These are phyloP conservation scores for Otus sunia DNA, from an alignment of 2,113 vertebrate genomes.

Conservation along the genomic window DNA sequence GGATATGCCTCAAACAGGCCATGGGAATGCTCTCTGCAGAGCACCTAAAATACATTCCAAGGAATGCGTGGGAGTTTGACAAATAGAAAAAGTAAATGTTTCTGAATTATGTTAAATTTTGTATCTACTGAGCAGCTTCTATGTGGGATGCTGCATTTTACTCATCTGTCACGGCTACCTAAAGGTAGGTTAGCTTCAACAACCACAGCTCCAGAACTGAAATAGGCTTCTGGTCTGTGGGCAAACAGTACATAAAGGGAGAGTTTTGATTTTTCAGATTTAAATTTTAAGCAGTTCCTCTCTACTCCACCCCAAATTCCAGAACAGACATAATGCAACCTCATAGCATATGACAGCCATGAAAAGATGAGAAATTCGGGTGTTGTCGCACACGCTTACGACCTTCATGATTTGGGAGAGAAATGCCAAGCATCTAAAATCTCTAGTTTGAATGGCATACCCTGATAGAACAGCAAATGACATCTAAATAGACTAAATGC, in stretches of 20 bases:
- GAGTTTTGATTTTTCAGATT: background rate
- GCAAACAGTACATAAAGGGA: accelerated
- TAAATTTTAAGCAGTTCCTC: background rate
- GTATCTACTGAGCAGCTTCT: background rate
- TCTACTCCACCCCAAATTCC: background rate
- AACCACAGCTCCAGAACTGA: background rate
- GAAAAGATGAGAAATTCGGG: background rate
- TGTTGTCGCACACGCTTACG: background rate
- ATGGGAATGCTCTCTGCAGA: constrained; percentile 45
- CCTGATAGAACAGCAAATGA: background rate
- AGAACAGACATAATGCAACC: background rate
- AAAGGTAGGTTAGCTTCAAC: background rate
- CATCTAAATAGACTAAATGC: background rate
- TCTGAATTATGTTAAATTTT: background rate
- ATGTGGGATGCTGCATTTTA: background rate
- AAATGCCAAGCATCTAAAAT: background rate
- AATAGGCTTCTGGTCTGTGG: background rate
- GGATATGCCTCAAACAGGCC: constrained; percentile 24
- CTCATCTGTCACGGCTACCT: background rate
- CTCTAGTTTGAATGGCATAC: background rate
- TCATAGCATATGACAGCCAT: background rate
- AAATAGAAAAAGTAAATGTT: background rate
- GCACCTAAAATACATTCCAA: constrained; percentile 58
- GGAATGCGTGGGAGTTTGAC: constrained; percentile 29
- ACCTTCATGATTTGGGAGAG: background rate